Base-by-base conservation (phyloP, 2,888 invertebrate genomes). In the Dryadula phaetusa region DNA sequence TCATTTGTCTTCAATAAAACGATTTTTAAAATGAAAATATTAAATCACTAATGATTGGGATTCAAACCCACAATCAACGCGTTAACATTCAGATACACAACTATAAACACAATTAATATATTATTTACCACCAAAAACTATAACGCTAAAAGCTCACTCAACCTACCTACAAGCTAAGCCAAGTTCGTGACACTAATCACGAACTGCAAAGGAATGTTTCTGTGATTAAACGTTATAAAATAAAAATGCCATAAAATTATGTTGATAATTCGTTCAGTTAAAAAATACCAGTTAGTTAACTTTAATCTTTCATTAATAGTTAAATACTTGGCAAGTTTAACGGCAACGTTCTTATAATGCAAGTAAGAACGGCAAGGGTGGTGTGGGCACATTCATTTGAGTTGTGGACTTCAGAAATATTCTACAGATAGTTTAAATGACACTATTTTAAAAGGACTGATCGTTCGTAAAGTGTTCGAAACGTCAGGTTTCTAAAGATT, bases 131-230 rank as follows among this genome's bases (percentile, higher is more conserved):
- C 12, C 37, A 12, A 16, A 32, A 32, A 28, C 28, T 22, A 16
- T 52, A 16, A 16, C 12, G 32, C 32, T 16, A 10, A 52, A 32
- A 52, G 28, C n/a, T 52, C 10, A 52, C 49, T 16, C 16, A 16
- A 52, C 12, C 6, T 14, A 22, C 22, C 1, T n/a, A n/a, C n/a
- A n/a, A n/a, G n/a, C n/a, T n/a, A n/a, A n/a, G n/a, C 7, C 2
- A 44, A 4, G 10, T 16, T 60, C 58, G 65, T 65, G 65, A 60
- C 56, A 16, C 25, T 37, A 40, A 60, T 65, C 65, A 65, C 65
- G 65, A 65, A 60, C 25, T 40, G 2, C 7, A 20, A 34, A 47
- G 42, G n/a, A 60, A 46, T 32, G 60, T 28, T 44, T 40, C 34
- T 22, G 25, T 56, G 56, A 56, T 22, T 56, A 40, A 8, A 56